Evolutionary conservation across 2,888 invertebrate genomes (phyloP), one percentile per base, ranked within the genome.

Genomic region (Apamea epomidion): DNA sequence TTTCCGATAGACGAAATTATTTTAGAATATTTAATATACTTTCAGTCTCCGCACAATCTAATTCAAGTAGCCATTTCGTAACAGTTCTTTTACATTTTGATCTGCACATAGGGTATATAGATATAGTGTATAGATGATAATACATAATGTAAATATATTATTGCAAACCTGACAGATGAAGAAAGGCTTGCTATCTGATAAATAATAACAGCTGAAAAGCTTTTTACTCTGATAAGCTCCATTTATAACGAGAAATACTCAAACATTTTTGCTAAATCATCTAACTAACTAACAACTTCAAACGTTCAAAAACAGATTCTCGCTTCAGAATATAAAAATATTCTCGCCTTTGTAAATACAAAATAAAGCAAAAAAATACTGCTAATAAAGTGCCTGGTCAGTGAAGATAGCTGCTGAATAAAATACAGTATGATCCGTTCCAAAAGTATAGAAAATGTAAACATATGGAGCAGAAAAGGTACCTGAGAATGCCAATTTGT

Each of bases 401-500:
- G 7, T 54, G n/a, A 45, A 68, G 82, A 82, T 79, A 76, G 4
- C 10, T 54, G 7, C 14, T 62, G n/a, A 51, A 48, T 32, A 74
- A 81, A 69, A 65, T 64, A 64, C 14, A 8, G 29, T 18, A 64
- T 37, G 25, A 32, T 71, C 32, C 32, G 10, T 25, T 32, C 8
- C 16, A 32, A 71, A 32, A 54, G 32, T 54, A 54, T 54, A 8
- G 5, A 32, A 71, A 54, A 25, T 71, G 12, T 54, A 54, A 37
- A 37, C 37, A 37, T 37, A 8, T 51, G 14, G 2, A 51, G 4
- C 29, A 32, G 48, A 29, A 48, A 51, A 25, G 14, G 0, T 51
- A 21, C 14, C 7, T 14, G 70, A 25, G 25, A 8, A 51, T 25
- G 25, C 32, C 25, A 21, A 70, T 70, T 51, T 25, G 51, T 29